A percentile compares a stretch with the other conserved stretches of the same genome.
phyloP scores from a whole-genome alignment of 2,797 vertebrate genomes.

The Pipistrellus pipistrellus region DNA sequence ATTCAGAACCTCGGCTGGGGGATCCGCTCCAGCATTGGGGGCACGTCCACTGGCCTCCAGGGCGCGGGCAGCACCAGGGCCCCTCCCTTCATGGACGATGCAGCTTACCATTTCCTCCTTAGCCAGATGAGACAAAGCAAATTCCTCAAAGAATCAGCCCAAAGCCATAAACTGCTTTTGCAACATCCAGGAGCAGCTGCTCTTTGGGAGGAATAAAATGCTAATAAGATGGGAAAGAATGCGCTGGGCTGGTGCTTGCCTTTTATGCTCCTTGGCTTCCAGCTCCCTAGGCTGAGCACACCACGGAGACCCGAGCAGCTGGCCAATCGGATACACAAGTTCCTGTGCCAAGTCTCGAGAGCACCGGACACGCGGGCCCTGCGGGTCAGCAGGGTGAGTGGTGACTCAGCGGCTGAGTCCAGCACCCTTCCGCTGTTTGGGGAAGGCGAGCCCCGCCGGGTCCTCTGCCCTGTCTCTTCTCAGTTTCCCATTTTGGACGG shows the following conservation, averaged over 20 bases:
- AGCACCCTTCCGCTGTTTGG: conserved; percentile 7
- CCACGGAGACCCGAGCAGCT: conserved; percentile 69
- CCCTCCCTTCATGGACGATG: background rate
- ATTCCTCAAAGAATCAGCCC: conserved; percentile 42
- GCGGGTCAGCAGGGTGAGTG: background rate
- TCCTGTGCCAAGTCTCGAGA: background rate
- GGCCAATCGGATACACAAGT: conserved; percentile 58
- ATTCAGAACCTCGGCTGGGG: background rate
- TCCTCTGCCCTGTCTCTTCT: conserved; percentile 60
- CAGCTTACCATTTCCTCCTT: background rate
- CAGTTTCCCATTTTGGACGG: conserved; percentile 26
- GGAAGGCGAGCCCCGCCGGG: conserved; percentile 65
- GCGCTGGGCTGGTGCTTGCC: background rate
- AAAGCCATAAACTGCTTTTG: conserved; percentile 67
- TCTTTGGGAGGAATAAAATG: conserved; percentile 28
- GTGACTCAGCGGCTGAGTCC: conserved; percentile 51
- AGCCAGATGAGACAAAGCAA: background rate
- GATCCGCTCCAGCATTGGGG: background rate
- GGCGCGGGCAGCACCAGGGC: accelerated
- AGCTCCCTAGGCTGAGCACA: conserved; percentile 1
- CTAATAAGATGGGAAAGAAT: conserved; percentile 24
- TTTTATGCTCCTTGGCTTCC: conserved; percentile 23
- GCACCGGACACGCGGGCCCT: background rate
- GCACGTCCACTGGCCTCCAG: background rate
- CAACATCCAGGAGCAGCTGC: conserved; percentile 76